Evolutionary conservation across 2,888 invertebrate species (phyloP), one percentile per base, ranked within the genome.

Genomic region (Leistus spinibarbis): DNA sequence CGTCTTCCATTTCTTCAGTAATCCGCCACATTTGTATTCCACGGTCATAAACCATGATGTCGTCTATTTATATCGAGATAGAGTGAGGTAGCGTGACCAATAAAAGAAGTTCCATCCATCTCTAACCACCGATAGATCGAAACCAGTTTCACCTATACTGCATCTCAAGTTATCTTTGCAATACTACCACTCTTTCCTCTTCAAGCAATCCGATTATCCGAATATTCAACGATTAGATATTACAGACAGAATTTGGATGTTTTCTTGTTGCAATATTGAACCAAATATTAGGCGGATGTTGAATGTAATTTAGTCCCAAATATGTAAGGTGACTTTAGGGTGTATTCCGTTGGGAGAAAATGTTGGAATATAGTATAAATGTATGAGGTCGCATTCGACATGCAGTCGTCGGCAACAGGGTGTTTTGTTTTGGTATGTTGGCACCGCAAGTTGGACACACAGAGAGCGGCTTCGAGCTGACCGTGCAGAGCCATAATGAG

Each of bases 11-110:
- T 27, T 60, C 57, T 57, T 24, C 24, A 57, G 57, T 69, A 69
- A 69, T 69, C 69, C 69, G 69, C 24, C 57, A 57, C 69, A 69
- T 69, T 69, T 69, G 69, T 69, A 69, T 69, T 69, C 69, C 56
- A 24, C n/a, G 54, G 23, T 57, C 27, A 69, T 69, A 69, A 69
- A 69, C 57, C 24, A 69, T 57, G 27, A 17, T 56, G 24, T 13
- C 69, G 57, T 69, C 69, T 69, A 69, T 69, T 69, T 69, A 69
- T 69, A 69, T 69, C 69, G 17, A 57, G 24, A 24, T 24, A 24
- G 24, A 24, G 40, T 40, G 40, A 10, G n/a, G n/a, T n/a, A n/a
- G 40, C 40, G 40, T 40, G 57, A 13, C 69, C 69, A 69, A 69
- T 69, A 69, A 69, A 69, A 69, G 57, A 57, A 57, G 27, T 69